Conservation (phyloP, 2,113 vertebrate genomes). For the Myrmecophaga tridactyla region DNA sequence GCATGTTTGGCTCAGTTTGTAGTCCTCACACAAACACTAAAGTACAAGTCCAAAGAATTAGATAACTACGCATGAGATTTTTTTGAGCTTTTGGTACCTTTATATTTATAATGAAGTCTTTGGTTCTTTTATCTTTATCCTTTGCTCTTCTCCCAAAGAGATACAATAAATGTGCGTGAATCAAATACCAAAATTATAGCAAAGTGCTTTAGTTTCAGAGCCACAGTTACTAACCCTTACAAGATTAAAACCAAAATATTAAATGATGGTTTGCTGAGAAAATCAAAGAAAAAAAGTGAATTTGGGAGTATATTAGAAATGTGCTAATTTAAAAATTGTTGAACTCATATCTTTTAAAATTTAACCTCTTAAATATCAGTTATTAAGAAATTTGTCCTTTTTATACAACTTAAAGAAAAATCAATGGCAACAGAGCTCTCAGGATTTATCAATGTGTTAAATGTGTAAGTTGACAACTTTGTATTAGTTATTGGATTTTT, state of each 20-base stretch:
- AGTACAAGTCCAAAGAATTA: constrained; percentile 43
- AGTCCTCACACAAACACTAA: constrained; percentile 45
- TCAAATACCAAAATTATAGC: not conserved
- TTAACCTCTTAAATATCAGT: not conserved
- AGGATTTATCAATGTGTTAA: not conserved
- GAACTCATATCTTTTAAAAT: not conserved
- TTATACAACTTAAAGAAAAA: not conserved
- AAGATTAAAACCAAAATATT: not conserved
- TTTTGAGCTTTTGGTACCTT: not conserved
- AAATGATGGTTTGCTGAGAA: not conserved
- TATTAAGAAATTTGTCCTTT: not conserved
- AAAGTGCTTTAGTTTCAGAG: not conserved
- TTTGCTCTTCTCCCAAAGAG: not conserved
- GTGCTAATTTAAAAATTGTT: not conserved
- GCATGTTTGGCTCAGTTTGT: constrained; percentile 50
- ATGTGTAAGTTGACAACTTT: not conserved
- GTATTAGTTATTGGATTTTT: not conserved
- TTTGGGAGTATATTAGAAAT: not conserved
- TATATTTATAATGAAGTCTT: not conserved
- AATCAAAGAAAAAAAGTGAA: not conserved
- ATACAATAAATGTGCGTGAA: not conserved
- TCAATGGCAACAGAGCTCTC: not conserved
- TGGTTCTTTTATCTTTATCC: not conserved
- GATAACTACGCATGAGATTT: not conserved
- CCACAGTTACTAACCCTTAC: not conserved